Evolutionary conservation across 2,888 invertebrate genomes (phyloP).

Genomic region (Drosophila kokeensis): DNA sequence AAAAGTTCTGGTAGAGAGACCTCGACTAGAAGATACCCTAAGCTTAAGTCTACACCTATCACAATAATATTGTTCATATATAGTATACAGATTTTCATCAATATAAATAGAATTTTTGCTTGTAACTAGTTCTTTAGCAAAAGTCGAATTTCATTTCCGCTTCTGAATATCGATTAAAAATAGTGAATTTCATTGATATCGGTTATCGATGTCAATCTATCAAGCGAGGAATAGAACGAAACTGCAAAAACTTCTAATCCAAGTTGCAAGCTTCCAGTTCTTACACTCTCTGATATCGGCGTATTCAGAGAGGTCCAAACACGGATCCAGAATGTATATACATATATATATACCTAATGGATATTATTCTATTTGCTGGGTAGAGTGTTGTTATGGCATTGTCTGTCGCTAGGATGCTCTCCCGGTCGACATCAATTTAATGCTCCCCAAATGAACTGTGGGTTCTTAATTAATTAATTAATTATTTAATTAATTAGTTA

Average conservation of each 20-base stretch:
- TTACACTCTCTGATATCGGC: background rate
- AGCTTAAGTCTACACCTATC: background rate
- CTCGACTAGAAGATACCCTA: background rate
- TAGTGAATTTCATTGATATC: too few relatives aligned
- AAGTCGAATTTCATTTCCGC: background rate
- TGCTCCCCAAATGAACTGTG: background rate
- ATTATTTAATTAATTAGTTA: background rate
- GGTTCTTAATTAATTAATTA: background rate
- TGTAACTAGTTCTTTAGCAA: background rate
- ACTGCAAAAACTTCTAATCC: background rate
- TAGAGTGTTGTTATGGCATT: slow-evolving; percentile 5
- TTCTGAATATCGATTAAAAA: background rate
- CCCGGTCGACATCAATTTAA: slow-evolving; percentile 3
- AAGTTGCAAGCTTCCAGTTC: background rate
- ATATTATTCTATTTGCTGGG: background rate
- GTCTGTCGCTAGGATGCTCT: slow-evolving; percentile 4
- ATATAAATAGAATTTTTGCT: background rate
- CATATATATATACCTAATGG: background rate
- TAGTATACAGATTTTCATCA: background rate
- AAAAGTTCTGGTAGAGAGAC: background rate
- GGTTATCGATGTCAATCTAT: background rate
- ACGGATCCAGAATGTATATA: background rate
- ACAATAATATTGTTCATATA: background rate
- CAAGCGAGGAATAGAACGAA: background rate
- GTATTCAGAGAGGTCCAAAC: background rate